Conservation (phyloP, 2,888 invertebrate genomes). For the Drosophila seclusa region DNA sequence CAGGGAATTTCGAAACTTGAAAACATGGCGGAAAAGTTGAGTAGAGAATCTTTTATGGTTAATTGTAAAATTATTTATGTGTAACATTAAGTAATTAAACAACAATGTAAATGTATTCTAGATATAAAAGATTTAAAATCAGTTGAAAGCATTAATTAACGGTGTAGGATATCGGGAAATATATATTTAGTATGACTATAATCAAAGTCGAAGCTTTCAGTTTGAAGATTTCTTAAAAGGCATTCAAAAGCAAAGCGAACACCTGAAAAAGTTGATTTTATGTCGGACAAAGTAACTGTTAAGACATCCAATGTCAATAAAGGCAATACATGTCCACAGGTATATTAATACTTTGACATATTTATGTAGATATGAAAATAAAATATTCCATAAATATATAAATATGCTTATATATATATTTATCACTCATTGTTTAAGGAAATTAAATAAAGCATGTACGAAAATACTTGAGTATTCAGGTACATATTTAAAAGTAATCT, state of each 20-base stretch:
- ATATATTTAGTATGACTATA: neutral
- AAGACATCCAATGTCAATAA: neutral
- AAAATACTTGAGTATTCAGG: neutral
- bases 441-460: neutral
- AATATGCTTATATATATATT: neutral
- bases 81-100: neutral
- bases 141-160: neutral
- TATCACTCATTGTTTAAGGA: neutral
- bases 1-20: conserved; percentile 8
- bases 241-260: conserved; percentile 3
- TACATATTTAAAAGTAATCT: neutral
- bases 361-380: neutral
- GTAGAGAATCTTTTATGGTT: neutral
- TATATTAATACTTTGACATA: neutral
- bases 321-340: neutral
- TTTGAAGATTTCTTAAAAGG: conserved; percentile 2
- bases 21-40: conserved; percentile 1
- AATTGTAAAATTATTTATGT: neutral
- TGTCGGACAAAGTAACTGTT: neutral
- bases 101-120: neutral
- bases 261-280: neutral
- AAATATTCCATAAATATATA: neutral
- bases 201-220: neutral
- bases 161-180: neutral
- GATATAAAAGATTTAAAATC: neutral